Evolutionary conservation across 2,113 vertebrate genomes (phyloP), one percentile per base, ranked within the genome.

Genomic region (western clawed frog (Xenopus tropicalis)): DNA sequence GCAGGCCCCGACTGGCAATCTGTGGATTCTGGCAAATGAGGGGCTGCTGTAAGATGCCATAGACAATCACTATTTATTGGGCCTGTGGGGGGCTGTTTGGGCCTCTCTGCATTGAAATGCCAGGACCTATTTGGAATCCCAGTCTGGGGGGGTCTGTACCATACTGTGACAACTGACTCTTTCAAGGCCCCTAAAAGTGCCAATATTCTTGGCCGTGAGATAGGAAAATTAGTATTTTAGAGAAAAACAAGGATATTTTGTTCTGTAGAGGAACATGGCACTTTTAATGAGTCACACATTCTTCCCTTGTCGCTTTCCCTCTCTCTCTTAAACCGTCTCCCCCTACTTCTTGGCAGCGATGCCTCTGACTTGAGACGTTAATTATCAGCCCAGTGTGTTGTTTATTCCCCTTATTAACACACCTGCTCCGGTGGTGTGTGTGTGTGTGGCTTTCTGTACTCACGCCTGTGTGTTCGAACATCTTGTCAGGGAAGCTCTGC

Each of bases 391-490:
- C 72, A 69, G 72, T 62, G 57, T 69, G 72, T 63, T 73, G 71
- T 74, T 74, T 74, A 74, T 74, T 61, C 72, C 69, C 56, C 64
- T 69, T 74, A 74, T 74, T 74, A 74, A 74, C 57, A 74, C 72
- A 74, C 72, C 72, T 74, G 72, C 67, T 66, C 65, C 37, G 72
- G 24, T 52, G 65, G 44, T 62, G 43, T 62, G 62, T 61, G 42
- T 43, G 22, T 24, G 62, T 44, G 72, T 61, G 11, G 22, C 3
- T 69, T 24, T 74, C 66, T 68, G 17, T 24, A 16, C 24, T 68
- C 57, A 68, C 72, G 23, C 8, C 3, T 54, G 19, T 54, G 52
- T 68, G 65, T 69, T 24, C 29, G 25, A 48, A 25, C 37, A 12
- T 52, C 54, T 57, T 74, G 63, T 74, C 72, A 66, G 22, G 51